Evolutionary conservation across 92 coral and sea anemone species (phyloP).

Genomic region (Umimayanthus chanpuru): DNA sequence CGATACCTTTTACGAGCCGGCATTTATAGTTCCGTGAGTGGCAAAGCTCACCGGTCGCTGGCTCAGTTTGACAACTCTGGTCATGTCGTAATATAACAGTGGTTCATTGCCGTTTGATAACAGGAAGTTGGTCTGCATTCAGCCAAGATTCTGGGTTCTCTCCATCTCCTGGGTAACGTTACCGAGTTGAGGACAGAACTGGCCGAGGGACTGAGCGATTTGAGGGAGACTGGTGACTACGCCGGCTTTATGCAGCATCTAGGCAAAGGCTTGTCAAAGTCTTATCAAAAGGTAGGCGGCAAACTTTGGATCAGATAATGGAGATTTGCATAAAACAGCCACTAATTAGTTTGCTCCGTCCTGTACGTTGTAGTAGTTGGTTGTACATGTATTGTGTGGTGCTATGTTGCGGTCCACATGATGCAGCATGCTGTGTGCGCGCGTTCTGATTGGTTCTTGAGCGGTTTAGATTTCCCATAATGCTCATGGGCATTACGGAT

Average conservation of each 20-base stretch:
- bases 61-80: background rate
- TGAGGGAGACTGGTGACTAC: constrained; percentile 96
- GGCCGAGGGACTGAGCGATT: constrained; percentile 85
- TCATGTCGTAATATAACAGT: background rate
- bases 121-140: constrained; percentile 96
- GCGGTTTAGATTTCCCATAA: too few relatives aligned
- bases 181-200: constrained; percentile 81
- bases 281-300: constrained; percentile 82
- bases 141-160: constrained; percentile 87
- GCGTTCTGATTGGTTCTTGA: too few relatives aligned
- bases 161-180: constrained; percentile 91
- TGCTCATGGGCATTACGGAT: too few relatives aligned
- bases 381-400: background rate
- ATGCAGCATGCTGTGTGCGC: background rate
- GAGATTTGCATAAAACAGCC: background rate
- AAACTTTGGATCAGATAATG: background rate
- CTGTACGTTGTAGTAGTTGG: background rate
- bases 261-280: constrained; percentile 87
- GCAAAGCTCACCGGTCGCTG: too few relatives aligned
- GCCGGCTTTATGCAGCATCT: constrained; percentile 84
- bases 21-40: too few relatives aligned
- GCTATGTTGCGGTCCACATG: background rate
- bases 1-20: too few relatives aligned
- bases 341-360: background rate
- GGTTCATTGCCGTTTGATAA: background rate